These are phyloP conservation scores for Clarias platycephalus DNA, from an alignment of 2,797 vertebrate genomes.

Conservation along the genomic window DNA sequence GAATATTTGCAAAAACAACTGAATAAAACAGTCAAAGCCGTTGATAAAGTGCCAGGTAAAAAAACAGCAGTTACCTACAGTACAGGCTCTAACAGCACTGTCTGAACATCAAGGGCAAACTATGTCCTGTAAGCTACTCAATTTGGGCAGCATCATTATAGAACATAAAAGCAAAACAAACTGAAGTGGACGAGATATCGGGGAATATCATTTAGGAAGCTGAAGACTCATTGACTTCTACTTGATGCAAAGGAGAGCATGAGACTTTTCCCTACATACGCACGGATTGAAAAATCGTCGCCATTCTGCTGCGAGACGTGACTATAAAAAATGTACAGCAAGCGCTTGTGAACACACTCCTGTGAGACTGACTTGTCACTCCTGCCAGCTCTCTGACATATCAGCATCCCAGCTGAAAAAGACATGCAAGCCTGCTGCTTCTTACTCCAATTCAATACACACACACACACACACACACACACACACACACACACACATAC, in stretches of 20 bases:
- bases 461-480: slow-evolving; percentile 17
- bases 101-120: background rate
- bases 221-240: slow-evolving; percentile 29
- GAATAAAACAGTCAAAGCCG: background rate
- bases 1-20: background rate
- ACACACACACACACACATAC: slow-evolving; percentile 26
- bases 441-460: slow-evolving; percentile 16
- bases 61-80: background rate
- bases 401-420: slow-evolving; percentile 37
- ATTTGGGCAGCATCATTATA: background rate
- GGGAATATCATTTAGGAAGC: slow-evolving; percentile 32
- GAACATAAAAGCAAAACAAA: slow-evolving; percentile 8
- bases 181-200: background rate
- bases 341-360: slow-evolving; percentile 47
- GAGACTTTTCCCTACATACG: background rate
- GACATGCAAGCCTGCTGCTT: slow-evolving; percentile 28
- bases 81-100: background rate
- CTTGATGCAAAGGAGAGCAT: slow-evolving; percentile 34
- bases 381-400: slow-evolving; percentile 49
- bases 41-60: slow-evolving; percentile 26
- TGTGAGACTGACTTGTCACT: slow-evolving; percentile 55
- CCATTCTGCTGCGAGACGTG: slow-evolving; percentile 40
- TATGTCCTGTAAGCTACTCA: background rate
- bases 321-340: slow-evolving; percentile 52
- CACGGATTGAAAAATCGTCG: slow-evolving; percentile 23